These are phyloP conservation scores for Pocillopora meandrina DNA, from an alignment of 92 coral and sea anemone genomes.

Conservation along the genomic window DNA sequence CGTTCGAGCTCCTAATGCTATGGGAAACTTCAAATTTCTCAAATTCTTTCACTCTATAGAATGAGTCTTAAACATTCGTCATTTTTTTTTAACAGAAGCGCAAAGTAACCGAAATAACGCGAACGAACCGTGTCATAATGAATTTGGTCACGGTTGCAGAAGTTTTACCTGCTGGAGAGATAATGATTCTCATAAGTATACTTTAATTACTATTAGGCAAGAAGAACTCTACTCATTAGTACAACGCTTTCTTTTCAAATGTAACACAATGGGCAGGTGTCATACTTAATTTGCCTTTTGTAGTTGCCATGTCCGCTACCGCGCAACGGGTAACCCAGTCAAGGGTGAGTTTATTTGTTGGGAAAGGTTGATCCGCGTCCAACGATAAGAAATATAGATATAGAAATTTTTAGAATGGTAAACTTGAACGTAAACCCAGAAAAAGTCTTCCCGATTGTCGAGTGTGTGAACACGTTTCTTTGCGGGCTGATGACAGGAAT, in stretches of 20 bases:
- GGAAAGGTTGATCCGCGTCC: not conserved
- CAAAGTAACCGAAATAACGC: too few relatives aligned
- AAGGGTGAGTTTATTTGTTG: slow-evolving; percentile 27
- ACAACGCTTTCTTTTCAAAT: not conserved
- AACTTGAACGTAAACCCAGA: slow-evolving; percentile 35
- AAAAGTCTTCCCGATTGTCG: slow-evolving; percentile 44
- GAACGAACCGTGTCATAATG: not conserved
- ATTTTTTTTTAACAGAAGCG: too few relatives aligned
- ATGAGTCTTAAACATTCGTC: too few relatives aligned
- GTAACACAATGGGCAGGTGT: not conserved
- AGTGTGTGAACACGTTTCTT: slow-evolving; percentile 56
- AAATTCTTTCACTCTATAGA: not conserved
- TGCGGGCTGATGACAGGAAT: slow-evolving; percentile 67
- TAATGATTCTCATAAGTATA: not conserved
- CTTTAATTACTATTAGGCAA: not conserved
- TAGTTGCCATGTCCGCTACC: slow-evolving; percentile 4
- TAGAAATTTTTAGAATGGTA: not conserved
- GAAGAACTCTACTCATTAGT: too few relatives aligned
- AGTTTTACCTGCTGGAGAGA: not conserved
- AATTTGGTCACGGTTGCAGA: not conserved
- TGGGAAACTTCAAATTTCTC: not conserved
- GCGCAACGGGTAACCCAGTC: not conserved
- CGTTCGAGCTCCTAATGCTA: not conserved
- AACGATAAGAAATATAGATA: too few relatives aligned
- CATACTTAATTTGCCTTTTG: not conserved